A percentile compares a stretch with the other conserved stretches of the same genome.
phyloP scores from a whole-genome alignment of 2,797 vertebrate species.

The Neomorphus geoffroyi region DNA sequence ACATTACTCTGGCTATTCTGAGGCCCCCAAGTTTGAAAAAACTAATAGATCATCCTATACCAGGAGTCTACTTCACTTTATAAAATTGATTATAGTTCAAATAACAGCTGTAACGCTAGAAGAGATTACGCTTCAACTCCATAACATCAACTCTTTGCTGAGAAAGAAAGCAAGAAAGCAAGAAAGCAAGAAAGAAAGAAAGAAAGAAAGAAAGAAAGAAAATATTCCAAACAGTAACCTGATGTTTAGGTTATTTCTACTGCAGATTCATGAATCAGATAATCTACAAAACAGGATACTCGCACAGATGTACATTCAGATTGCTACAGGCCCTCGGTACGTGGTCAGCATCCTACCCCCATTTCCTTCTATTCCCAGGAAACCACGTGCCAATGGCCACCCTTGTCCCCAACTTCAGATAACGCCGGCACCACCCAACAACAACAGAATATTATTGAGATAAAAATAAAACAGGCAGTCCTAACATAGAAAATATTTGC shows the following conservation, averaged over 20 bases:
- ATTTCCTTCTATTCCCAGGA: slow-evolving; percentile 59
- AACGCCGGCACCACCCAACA: slow-evolving; percentile 54
- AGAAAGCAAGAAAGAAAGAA: slow-evolving; percentile 21
- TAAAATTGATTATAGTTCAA: neutral
- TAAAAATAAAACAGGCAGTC: slow-evolving; percentile 55
- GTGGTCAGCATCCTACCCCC: slow-evolving; percentile 21
- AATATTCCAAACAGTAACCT: neutral
- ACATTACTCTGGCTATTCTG: neutral
- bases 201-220: neutral
- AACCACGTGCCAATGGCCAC: slow-evolving; percentile 30
- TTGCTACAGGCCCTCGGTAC: neutral
- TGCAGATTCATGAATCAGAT: neutral
- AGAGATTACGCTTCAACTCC: neutral
- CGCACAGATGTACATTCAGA: neutral
- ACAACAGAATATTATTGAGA: slow-evolving; percentile 39
- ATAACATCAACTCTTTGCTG: neutral
- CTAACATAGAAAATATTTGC: slow-evolving; percentile 20
- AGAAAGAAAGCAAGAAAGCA: neutral
- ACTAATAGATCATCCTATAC: neutral
- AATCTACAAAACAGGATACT: slow-evolving; percentile 23
- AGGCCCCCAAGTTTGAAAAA: neutral
- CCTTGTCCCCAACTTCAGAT: slow-evolving; percentile 18
- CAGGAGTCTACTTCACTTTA: neutral
- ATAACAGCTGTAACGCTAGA: neutral
- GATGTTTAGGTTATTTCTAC: neutral